Conservation (phyloP, 2,888 invertebrate genomes). For the Diarsia mendica region DNA sequence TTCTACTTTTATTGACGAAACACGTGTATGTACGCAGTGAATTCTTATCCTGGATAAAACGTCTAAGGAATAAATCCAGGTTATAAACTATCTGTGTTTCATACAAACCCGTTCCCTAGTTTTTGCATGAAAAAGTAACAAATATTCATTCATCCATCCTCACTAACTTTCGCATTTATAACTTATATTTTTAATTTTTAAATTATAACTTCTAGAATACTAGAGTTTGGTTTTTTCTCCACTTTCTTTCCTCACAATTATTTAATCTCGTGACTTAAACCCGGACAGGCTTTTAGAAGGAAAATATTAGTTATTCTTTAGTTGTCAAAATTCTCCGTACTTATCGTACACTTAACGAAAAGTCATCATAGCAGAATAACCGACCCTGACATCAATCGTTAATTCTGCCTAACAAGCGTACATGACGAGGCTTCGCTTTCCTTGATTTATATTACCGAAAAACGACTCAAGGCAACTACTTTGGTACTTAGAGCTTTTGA, state of each 20-base stretch:
- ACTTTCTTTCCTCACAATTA: no score
- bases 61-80: neutral
- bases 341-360: neutral
- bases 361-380: conserved; percentile 3
- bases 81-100: neutral
- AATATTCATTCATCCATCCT: neutral
- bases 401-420: conserved; percentile 31
- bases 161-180: neutral
- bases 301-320: neutral
- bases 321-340: neutral
- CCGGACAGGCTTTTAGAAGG: neutral
- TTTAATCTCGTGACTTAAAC: neutral
- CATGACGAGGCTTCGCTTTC: neutral
- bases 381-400: conserved; percentile 16
- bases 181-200: no score
- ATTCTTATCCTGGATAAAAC: neutral
- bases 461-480: conserved; percentile 3
- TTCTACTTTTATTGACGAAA: no score
- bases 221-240: no score
- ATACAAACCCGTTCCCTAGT: neutral
- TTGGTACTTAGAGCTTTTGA: neutral
- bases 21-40: neutral
- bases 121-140: neutral
- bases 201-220: no score
- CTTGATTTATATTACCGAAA: conserved; percentile 10